These are phyloP conservation scores for Montipora foliosa DNA, from an alignment of 64 coral and sea anemone genomes.

Conservation along the genomic window DNA sequence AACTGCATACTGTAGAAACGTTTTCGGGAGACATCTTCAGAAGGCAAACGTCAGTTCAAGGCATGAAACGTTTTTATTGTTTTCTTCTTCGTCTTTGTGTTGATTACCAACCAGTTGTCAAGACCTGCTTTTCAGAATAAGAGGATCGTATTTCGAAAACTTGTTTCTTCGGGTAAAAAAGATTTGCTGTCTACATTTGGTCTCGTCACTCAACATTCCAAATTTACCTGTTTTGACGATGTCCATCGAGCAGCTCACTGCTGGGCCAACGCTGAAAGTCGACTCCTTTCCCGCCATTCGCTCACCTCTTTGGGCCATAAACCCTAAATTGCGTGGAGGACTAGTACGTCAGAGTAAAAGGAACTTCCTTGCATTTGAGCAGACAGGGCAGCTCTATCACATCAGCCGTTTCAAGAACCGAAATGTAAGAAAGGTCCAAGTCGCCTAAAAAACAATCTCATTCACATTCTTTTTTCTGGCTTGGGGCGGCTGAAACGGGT, in stretches of 20 bases:
- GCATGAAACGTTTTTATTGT: too few species aligned
- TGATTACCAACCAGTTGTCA: too few species aligned
- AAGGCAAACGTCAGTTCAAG: too few species aligned
- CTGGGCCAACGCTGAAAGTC: neutral
- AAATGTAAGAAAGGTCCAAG: neutral
- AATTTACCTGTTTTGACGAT: neutral
- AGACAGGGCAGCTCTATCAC: neutral
- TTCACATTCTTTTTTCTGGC: neutral
- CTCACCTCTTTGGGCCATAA: neutral
- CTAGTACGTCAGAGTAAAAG: neutral
- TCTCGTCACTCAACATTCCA: too few species aligned
- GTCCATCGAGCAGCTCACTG: neutral
- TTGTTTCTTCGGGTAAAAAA: too few species aligned
- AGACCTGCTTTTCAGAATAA: too few species aligned
- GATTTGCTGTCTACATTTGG: too few species aligned
- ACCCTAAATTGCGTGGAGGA: neutral
- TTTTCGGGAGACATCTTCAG: too few species aligned
- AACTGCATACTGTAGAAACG: too few species aligned
- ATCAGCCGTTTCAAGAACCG: neutral
- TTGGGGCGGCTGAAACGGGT: neutral
- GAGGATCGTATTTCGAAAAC: too few species aligned
- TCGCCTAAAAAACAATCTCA: neutral
- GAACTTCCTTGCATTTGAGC: neutral
- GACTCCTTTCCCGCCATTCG: neutral
- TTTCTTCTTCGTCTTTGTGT: too few species aligned